phyloP scores from a whole-genome alignment of 1,140 invertebrate species.

The Teleopsis dalmanni region DNA sequence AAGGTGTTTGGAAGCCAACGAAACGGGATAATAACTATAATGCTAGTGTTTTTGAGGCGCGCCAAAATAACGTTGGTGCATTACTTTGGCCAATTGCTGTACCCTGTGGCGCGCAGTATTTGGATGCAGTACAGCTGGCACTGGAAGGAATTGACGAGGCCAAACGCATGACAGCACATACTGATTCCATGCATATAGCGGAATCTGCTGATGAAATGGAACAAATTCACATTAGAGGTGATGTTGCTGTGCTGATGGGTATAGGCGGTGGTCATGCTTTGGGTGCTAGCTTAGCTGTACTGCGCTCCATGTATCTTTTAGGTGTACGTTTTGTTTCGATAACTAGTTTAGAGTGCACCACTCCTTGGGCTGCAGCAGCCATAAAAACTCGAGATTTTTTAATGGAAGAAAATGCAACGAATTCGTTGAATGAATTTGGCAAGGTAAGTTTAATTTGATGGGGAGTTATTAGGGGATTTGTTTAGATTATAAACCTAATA shows the following conservation, averaged over 20 bases:
- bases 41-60: conserved; percentile 26
- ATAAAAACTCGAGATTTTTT: conserved; percentile 32
- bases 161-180: conserved; percentile 50
- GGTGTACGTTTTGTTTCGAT: conserved; percentile 66
- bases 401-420: conserved; percentile 37
- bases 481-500: background rate
- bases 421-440: conserved; percentile 46
- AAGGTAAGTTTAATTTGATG: conserved; percentile 29
- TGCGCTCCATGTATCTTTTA: conserved; percentile 63
- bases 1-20: conserved; percentile 46
- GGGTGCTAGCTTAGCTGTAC: conserved; percentile 61
- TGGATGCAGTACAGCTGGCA: conserved; percentile 57
- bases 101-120: conserved; percentile 53
- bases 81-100: conserved; percentile 62
- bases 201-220: conserved; percentile 49
- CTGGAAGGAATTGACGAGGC: conserved; percentile 58
- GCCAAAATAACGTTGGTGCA: conserved; percentile 37
- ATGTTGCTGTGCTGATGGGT: conserved; percentile 61
- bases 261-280: conserved; percentile 68
- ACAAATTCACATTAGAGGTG: conserved; percentile 53
- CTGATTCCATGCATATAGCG: conserved; percentile 35
- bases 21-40: conserved; percentile 24
- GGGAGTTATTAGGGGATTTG: too few species aligned
- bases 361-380: conserved; percentile 53
- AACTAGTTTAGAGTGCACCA: conserved; percentile 64